Evolutionary conservation across 2,797 vertebrate genomes (phyloP).

Genomic region (Orientallactaga sibirica): DNA sequence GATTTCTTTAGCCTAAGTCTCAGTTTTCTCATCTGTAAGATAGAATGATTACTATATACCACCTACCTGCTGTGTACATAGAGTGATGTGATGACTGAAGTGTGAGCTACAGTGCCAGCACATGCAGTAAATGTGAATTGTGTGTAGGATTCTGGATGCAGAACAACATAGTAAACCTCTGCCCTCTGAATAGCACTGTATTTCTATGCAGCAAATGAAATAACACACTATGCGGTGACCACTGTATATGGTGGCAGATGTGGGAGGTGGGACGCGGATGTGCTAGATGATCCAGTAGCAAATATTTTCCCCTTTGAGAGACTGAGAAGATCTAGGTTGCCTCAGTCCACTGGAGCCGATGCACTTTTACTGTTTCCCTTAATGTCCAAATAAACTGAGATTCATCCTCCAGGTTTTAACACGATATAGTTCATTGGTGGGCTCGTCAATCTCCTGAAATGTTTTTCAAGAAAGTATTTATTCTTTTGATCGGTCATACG

Average conservation of each 20-base stretch:
- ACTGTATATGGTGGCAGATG: accelerated
- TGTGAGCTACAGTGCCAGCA: not conserved
- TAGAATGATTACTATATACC: not conserved
- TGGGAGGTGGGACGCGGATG: not conserved
- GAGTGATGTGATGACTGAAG: too few relatives aligned
- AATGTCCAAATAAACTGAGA: not conserved
- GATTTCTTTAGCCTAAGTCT: not conserved
- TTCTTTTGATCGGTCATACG: not conserved
- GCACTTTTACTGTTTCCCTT: not conserved
- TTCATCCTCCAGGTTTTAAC: not conserved
- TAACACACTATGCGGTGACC: accelerated
- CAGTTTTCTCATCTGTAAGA: not conserved
- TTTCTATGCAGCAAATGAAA: not conserved
- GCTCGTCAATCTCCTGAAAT: not conserved
- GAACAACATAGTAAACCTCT: not conserved
- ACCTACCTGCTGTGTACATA: not conserved
- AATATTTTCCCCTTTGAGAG: not conserved
- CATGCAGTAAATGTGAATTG: not conserved
- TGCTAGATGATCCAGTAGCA: not conserved
- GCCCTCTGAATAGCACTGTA: not conserved
- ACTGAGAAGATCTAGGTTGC: too few relatives aligned
- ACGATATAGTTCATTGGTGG: not conserved
- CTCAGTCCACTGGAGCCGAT: accelerated
- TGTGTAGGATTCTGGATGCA: not conserved
- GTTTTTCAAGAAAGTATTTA: not conserved